Evolutionary conservation across 1,140 invertebrate species (phyloP), one percentile per base, ranked within the genome.

Genomic region (Hetaerina americana): DNA sequence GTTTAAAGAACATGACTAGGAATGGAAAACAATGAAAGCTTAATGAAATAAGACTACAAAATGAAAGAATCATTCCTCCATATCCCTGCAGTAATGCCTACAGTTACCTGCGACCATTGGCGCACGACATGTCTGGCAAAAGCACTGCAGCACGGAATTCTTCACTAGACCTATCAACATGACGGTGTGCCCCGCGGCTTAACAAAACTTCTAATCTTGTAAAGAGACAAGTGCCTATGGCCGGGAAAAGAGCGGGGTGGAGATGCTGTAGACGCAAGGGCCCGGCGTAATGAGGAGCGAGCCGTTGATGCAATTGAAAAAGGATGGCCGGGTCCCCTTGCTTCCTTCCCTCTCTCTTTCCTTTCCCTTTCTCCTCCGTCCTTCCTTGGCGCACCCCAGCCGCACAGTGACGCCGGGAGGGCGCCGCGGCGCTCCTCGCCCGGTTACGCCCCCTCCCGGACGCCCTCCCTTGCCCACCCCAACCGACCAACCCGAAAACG

Each of bases 81-180:
- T 68, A 24, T 25, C 24, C 15, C 22, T 18, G 26, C 15, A 3
- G 26, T 25, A 27, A 68, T 22, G 24, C 22, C 22, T 68, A 26
- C 22, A 24, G 15, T 68, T 25, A 68, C 24, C 26, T 68, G 66
- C 89, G 84, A 89, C 85, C 77, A 88, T 83, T 73, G 90, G 90
- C 78, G 89, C 90, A 79, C 91, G 88, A 87, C 92, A 94, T 81
- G 90, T 90, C 81, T 92, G 90, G 84, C 91, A 94, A 84, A 94
- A 93, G 85, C 91, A 94, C 85, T 92, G 90, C 87, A 93, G 85
- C 79, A 94, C 89, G 77, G 91, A 92, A 81, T 93, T 90, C 80
- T 89, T 88, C 78, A 94, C 90, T 77, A 93, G 86, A 82, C 87
- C 89, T 84, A 93, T 90, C 83, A 93, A 82, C 91, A 94, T 93